Conservation (phyloP, 2,888 invertebrate species). For the Cantharis rufa region DNA sequence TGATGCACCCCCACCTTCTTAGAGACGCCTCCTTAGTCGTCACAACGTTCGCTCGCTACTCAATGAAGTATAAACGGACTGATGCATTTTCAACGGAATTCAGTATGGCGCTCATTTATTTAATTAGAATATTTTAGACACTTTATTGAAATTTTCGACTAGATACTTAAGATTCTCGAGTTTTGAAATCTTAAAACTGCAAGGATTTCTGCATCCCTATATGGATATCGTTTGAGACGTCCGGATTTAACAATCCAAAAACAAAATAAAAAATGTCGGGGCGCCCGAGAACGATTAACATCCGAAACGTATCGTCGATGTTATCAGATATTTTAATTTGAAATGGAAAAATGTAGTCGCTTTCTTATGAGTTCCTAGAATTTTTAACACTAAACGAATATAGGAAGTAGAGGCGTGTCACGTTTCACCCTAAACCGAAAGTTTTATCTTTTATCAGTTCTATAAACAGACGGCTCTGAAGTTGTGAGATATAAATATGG, state of each 20-base stretch:
- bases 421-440: constrained; percentile 32
- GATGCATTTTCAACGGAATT: constrained; percentile 35
- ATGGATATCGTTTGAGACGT: background rate
- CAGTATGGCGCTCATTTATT: constrained; percentile 33
- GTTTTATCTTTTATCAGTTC: constrained; percentile 20
- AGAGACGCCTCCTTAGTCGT: constrained; percentile 35
- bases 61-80: constrained; percentile 36
- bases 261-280: background rate
- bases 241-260: background rate
- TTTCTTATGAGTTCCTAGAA: constrained; percentile 12
- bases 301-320: background rate
- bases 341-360: background rate
- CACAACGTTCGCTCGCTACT: constrained; percentile 32
- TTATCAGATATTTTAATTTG: background rate
- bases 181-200: background rate
- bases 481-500: background rate
- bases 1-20: constrained; percentile 33
- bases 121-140: constrained; percentile 21
- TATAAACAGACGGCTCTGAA: background rate
- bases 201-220: background rate
- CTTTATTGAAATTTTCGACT: background rate
- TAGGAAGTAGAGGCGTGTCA: constrained; percentile 29
- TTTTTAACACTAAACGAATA: constrained; percentile 3
- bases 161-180: background rate
- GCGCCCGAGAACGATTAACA: background rate